Evolutionary conservation across 2,113 vertebrate genomes (phyloP).

Genomic region (Anhinga anhinga): DNA sequence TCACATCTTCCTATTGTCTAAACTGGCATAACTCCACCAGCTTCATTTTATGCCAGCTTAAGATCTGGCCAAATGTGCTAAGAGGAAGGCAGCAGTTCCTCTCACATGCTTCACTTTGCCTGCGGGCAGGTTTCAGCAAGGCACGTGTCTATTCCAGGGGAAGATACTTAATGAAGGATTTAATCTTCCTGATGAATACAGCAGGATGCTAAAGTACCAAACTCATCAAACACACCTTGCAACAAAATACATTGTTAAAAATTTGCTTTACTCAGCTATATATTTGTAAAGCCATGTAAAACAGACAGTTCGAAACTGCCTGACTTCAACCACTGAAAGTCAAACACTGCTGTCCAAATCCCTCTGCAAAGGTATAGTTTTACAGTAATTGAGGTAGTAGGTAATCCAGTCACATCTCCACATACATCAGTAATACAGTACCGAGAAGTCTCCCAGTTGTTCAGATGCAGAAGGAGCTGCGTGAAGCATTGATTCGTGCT

Average conservation of each 20-base stretch:
- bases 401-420: not conserved
- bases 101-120: not conserved
- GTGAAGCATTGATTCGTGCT: constrained; percentile 27
- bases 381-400: not conserved
- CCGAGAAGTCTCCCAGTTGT: not conserved
- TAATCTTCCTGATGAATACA: not conserved
- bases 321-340: not conserved
- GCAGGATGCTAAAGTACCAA: not conserved
- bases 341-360: not conserved
- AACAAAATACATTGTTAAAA: not conserved
- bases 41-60: not conserved
- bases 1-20: not conserved
- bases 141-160: not conserved
- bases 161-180: not conserved
- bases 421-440: not conserved
- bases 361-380: not conserved
- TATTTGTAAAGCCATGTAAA: not conserved
- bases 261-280: not conserved
- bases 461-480: not conserved
- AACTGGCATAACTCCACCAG: not conserved
- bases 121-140: not conserved
- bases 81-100: not conserved
- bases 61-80: not conserved
- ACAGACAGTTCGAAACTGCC: not conserved
- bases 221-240: not conserved